Base-by-base conservation (phyloP, 2,113 vertebrate species). In the Xiphophorus hellerii region DNA sequence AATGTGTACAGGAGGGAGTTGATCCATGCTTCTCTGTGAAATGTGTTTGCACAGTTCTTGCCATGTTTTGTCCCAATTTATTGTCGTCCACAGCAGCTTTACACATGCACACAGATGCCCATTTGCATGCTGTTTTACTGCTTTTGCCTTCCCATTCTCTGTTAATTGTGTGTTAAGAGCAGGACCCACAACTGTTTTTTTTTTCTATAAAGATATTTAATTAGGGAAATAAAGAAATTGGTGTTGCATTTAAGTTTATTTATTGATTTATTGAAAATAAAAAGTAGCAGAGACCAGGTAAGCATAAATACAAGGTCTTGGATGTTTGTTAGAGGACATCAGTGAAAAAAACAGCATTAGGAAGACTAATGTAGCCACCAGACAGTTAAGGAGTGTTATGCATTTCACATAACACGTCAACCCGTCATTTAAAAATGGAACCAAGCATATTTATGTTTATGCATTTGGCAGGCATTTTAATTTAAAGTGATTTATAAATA, bases 1-100 rank as follows among this genome's bases (percentile, higher is more conserved):
- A 86, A 88, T 84, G 83, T 86, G 89, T 87, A 75, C 88, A 91
- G 86, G 80, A 58, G 88, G 87, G 92, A 91, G 84, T 84, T 88
- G 88, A 89, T 88, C 86, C 85, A 62, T 81, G 80, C 74, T 78
- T 81, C 76, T 75, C 58, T 33, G 31, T 90, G 81, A 80, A 84
- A 83, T 82, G 69, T 81, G 54, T 69, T 84, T 80, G 76, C 77
- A 75, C 77, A 73, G 76, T 67, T 62, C 82, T 89, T 86, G 73
- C 77, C 89, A 84, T 87, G 78, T 83, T 82, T 83, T 87, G 77
- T 80, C 69, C 87, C 84, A 89, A 67, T 92, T 93, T 91, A 93
- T 88, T 87, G 91, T 89, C 89, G 90, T 90, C 89, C 87, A 89
- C 51, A 78, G 76, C 72, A 77, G 77, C 62, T 86, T 69, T 67